Conservation (phyloP, 1,140 invertebrate species). For the Drosophila lacertosa region DNA sequence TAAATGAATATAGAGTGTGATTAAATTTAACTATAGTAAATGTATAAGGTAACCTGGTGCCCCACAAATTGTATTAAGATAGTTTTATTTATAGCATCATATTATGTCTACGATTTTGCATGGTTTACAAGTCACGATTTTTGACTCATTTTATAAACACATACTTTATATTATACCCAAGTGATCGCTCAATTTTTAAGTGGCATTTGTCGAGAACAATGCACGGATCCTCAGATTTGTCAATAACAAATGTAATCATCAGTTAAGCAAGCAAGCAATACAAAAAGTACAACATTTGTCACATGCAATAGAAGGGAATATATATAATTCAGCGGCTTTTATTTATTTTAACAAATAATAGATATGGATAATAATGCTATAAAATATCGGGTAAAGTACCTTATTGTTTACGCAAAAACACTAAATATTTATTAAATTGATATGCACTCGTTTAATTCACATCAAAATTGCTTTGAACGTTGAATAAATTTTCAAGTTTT, state of each 20-base stretch:
- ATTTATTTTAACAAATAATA: background rate
- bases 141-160: background rate
- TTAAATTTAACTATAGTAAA: no score
- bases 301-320: background rate
- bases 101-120: no score
- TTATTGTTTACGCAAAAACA: no score
- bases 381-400: background rate
- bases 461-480: background rate
- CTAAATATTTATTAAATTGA: no score
- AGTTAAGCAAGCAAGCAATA: background rate
- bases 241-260: constrained; percentile 1
- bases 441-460: background rate
- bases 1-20: no score
- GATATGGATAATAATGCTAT: background rate
- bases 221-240: background rate
- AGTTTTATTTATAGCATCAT: no score
- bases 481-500: background rate
- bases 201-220: background rate
- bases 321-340: no score
- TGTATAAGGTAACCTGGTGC: no score
- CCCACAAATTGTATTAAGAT: no score
- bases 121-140: background rate
- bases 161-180: background rate
- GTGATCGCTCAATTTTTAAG: background rate
- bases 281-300: background rate